These are phyloP conservation scores for Hippasteria phrygiana DNA, from an alignment of 53 echinoderm and acorn worm genomes.

Conservation along the genomic window DNA sequence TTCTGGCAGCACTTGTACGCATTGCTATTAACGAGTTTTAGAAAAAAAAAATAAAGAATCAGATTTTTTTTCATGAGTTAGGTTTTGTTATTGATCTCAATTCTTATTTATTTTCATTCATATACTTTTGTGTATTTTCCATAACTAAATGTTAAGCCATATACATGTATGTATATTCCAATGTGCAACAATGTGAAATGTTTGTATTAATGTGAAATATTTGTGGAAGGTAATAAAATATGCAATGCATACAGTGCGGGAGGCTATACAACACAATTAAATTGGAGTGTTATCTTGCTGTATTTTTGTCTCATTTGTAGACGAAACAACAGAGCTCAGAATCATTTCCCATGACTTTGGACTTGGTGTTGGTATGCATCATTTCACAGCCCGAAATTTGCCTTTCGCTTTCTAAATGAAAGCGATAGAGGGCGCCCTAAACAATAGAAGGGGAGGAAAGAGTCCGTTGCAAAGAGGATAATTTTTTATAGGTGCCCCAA, in stretches of 20 bases:
- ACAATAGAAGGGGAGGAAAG: too few species aligned
- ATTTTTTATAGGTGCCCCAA: too few species aligned
- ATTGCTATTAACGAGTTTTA: too few species aligned
- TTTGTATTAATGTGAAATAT: background rate
- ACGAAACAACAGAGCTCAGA: too few species aligned
- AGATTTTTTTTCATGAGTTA: too few species aligned
- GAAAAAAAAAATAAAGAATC: too few species aligned
- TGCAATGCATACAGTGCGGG: slow-evolving; percentile 34
- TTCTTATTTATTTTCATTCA: background rate
- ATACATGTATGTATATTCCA: slow-evolving; percentile 25
- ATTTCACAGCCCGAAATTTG: too few species aligned
- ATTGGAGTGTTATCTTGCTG: background rate
- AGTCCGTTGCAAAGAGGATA: too few species aligned
- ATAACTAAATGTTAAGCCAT: background rate
- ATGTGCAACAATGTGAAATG: slow-evolving; percentile 31
- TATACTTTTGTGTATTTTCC: background rate
- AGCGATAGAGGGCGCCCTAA: background rate
- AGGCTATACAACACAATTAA: slow-evolving; percentile 11
- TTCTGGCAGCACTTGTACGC: too few species aligned
- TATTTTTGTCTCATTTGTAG: too few species aligned
- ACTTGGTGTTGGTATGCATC: too few species aligned
- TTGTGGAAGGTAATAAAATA: slow-evolving; percentile 50
- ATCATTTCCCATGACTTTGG: too few species aligned
- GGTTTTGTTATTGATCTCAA: background rate
- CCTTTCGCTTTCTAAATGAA: background rate